Evolutionary conservation across 2,113 vertebrate species (phyloP).

Genomic region (Neotoma lepida): DNA sequence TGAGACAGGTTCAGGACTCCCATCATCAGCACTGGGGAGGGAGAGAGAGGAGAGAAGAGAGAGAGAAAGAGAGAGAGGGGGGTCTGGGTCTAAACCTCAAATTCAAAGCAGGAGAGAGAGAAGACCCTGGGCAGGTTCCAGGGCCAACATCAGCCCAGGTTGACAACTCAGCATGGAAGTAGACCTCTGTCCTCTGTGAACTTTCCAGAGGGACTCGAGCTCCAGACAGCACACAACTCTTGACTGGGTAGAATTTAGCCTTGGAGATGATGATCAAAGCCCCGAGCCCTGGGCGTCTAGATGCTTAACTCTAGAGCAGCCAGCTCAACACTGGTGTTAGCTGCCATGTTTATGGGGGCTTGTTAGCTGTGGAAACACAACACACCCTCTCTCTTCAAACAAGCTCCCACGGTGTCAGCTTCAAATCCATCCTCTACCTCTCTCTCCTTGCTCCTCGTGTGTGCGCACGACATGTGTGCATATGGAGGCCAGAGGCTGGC

Average conservation of each 20-base stretch:
- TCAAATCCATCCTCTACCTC: not conserved
- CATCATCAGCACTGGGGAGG: not conserved
- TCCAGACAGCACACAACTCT: too few relatives aligned
- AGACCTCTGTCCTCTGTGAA: not conserved
- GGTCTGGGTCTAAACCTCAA: not conserved
- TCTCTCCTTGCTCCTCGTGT: not conserved
- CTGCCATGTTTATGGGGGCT: not conserved
- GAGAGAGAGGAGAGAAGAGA: too few relatives aligned
- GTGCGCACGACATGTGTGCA: not conserved
- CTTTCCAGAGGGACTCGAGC: not conserved
- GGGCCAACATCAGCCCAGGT: not conserved
- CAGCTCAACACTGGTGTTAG: not conserved
- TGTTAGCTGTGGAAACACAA: not conserved
- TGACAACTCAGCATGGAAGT: not conserved
- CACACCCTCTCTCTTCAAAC: fast-evolving
- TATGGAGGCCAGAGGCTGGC: not conserved
- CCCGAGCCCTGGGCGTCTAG: not conserved
- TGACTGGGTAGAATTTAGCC: not conserved
- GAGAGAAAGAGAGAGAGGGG: too few relatives aligned
- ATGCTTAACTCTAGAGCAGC: fast-evolving
- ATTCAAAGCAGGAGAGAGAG: not conserved
- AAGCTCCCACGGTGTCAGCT: not conserved
- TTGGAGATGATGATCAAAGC: not conserved
- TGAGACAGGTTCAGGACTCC: not conserved
- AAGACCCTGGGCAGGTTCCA: not conserved